Evolutionary conservation across 2,113 vertebrate species (phyloP).

Genomic region (Cebidichthys violaceus): DNA sequence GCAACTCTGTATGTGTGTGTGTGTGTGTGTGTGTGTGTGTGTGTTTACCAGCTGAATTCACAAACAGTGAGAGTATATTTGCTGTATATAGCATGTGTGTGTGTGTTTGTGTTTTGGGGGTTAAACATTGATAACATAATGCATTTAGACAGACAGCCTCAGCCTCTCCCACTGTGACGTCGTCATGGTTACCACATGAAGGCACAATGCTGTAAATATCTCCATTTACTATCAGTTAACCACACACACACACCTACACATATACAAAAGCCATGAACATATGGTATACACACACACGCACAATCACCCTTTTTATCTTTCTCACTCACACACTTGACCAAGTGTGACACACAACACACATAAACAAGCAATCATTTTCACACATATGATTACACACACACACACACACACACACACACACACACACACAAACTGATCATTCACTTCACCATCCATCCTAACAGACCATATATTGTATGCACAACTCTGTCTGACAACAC

Average conservation of each 20-base stretch:
- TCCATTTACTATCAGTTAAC: constrained; percentile 79
- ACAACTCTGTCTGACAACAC: constrained; percentile 53
- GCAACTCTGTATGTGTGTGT: constrained; percentile 26
- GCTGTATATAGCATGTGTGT: background rate
- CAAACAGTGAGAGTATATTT: constrained; percentile 16
- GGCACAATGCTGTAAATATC: constrained; percentile 82
- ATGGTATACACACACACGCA: constrained; percentile 48
- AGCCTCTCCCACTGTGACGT: constrained; percentile 79
- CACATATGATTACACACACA: constrained; percentile 17
- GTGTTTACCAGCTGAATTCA: constrained; percentile 30
- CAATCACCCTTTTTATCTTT: constrained; percentile 14
- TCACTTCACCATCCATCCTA: constrained; percentile 30
- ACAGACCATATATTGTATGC: constrained; percentile 20
- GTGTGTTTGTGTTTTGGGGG: constrained; percentile 36
- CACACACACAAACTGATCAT: constrained; percentile 14
- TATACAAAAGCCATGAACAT: constrained; percentile 21
- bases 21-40: background rate
- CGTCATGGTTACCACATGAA: constrained; percentile 82
- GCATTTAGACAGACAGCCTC: constrained; percentile 77
- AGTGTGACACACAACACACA: constrained; percentile 31
- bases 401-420: constrained; percentile 18
- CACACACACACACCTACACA: constrained; percentile 50
- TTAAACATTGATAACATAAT: constrained; percentile 77
- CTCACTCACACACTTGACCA: constrained; percentile 43
- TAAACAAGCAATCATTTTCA: constrained; percentile 39